These are phyloP conservation scores for Callionymus lyra DNA, from an alignment of 2,113 vertebrate species.

Conservation along the genomic window DNA sequence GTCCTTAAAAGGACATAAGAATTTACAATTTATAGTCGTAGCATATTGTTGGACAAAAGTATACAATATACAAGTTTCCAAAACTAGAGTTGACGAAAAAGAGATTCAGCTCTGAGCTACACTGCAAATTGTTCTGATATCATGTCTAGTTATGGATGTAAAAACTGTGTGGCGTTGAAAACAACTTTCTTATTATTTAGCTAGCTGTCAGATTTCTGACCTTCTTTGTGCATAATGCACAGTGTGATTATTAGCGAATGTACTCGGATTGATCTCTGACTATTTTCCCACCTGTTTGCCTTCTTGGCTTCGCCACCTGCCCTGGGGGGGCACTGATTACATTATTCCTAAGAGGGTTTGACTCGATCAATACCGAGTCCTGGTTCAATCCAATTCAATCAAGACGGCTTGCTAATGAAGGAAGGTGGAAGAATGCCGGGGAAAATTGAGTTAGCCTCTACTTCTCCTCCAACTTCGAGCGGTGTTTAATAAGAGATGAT, in stretches of 20 bases:
- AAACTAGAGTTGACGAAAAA: too few relatives aligned
- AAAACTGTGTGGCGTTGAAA: too few relatives aligned
- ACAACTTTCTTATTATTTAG: too few relatives aligned
- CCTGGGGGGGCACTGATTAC: slow-evolving; percentile 76
- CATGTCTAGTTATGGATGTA: too few relatives aligned
- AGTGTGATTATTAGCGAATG: too few relatives aligned
- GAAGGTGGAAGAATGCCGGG: slow-evolving; percentile 21
- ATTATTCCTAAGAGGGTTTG: slow-evolving; percentile 72
- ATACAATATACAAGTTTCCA: too few relatives aligned
- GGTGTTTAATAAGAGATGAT: neutral
- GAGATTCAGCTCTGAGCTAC: slow-evolving; percentile 20
- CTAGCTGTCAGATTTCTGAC: too few relatives aligned
- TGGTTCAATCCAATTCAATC: slow-evolving; percentile 90
- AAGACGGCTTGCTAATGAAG: slow-evolving; percentile 89
- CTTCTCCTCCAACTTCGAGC: too few relatives aligned
- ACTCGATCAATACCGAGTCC: slow-evolving; percentile 85
- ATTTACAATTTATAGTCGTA: too few relatives aligned
- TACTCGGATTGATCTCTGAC: slow-evolving; percentile 4
- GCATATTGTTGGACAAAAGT: too few relatives aligned
- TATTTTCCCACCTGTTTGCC: slow-evolving; percentile 24
- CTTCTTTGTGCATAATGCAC: too few relatives aligned
- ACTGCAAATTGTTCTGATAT: slow-evolving; percentile 5
- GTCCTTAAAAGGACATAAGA: too few relatives aligned
- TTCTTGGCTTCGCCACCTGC: slow-evolving; percentile 62
- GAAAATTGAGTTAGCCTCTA: slow-evolving; percentile 46